Evolutionary conservation across 2,113 vertebrate species (phyloP).

Genomic region (Larimichthys crocea): DNA sequence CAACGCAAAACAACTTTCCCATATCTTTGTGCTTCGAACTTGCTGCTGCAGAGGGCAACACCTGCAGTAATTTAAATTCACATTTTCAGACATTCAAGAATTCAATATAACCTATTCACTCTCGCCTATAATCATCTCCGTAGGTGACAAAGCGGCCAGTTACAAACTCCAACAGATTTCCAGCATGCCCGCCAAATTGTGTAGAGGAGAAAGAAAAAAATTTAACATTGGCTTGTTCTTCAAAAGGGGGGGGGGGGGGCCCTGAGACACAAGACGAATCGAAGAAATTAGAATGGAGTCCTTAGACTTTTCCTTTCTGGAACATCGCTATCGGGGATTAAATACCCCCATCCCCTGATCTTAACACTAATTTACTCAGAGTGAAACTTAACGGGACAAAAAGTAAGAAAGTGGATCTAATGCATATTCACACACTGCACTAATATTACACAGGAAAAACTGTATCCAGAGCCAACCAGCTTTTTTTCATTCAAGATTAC

Average conservation of each 20-base stretch:
- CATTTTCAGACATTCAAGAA: constrained; percentile 1
- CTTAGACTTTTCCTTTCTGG: background rate
- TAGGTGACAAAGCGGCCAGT: background rate
- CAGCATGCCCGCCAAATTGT: background rate
- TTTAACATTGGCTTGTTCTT: background rate
- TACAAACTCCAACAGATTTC: background rate
- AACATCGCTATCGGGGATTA: background rate
- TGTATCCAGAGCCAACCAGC: background rate
- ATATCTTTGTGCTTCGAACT: background rate
- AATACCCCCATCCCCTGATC: background rate
- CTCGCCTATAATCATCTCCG: constrained; percentile 13
- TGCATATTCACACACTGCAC: background rate
- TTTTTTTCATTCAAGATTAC: background rate
- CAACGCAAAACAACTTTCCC: background rate
- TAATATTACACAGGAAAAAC: background rate
- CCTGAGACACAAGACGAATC: background rate
- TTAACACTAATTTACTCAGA: background rate
- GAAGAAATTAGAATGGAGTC: constrained; percentile 1
- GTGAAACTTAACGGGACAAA: background rate
- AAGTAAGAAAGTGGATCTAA: too few relatives aligned
- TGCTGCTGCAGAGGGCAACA: background rate
- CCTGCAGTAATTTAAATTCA: constrained; percentile 17
- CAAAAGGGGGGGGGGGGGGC: background rate
- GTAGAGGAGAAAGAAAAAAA: background rate
- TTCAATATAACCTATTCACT: constrained; percentile 12